Evolutionary conservation across 2,797 vertebrate genomes (phyloP).

Genomic region (Etheostoma perlongum): DNA sequence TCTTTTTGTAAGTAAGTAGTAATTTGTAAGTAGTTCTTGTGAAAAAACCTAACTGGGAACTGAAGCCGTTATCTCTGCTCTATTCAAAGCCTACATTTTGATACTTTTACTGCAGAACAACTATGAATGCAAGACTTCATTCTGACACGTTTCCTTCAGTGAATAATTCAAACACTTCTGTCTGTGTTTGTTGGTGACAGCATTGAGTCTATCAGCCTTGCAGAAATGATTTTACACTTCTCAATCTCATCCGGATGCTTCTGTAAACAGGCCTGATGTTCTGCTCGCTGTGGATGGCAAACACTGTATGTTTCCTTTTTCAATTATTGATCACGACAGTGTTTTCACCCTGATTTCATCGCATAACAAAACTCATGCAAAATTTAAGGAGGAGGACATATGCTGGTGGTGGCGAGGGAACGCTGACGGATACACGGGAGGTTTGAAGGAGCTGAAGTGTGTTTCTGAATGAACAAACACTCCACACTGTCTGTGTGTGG

Average conservation of each 20-base stretch:
- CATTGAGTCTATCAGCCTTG: not conserved
- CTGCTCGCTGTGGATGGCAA: not conserved
- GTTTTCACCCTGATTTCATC: conserved; percentile 25
- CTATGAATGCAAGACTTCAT: no score
- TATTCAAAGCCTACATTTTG: no score
- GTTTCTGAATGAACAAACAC: conserved; percentile 19
- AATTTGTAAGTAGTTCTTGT: no score
- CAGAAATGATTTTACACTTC: conserved; percentile 11
- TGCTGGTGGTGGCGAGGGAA: conserved; percentile 4
- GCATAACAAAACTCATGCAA: conserved; percentile 37
- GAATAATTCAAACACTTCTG: no score
- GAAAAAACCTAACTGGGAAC: no score
- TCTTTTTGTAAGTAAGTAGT: no score
- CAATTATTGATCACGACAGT: conserved; percentile 24
- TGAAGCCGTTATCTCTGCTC: no score
- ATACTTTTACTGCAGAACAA: not conserved
- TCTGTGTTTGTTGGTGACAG: not conserved
- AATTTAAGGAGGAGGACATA: conserved; percentile 6
- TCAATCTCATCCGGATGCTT: not conserved
- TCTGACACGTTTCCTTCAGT: no score
- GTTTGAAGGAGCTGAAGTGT: conserved; percentile 20
- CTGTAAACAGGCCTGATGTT: conserved; percentile 5
- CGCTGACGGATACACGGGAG: conserved; percentile 2
- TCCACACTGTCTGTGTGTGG: not conserved
- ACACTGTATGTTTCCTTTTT: not conserved